Conservation (phyloP, 2,113 vertebrate species). For the Dermatemys mawii region DNA sequence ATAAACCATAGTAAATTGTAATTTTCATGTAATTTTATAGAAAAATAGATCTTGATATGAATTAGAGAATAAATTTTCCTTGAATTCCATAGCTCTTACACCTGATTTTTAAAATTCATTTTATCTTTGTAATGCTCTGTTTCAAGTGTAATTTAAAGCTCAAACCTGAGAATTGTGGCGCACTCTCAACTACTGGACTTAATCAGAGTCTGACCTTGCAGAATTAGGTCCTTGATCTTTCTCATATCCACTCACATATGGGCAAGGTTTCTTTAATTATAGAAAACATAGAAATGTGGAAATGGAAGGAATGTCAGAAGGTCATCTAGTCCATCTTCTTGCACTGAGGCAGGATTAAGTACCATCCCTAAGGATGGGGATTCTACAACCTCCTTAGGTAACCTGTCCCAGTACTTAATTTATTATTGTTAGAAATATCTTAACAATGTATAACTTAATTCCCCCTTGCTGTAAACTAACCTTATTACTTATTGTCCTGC, state of each 20-base stretch:
- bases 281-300: not conserved
- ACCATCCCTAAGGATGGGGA: not conserved
- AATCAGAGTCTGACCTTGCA: not conserved
- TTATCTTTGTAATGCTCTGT: constrained; percentile 29
- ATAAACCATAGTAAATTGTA: constrained; percentile 15
- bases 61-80: constrained; percentile 33
- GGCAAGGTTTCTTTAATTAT: not conserved
- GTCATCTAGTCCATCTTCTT: not conserved
- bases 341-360: not conserved
- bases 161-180: not conserved
- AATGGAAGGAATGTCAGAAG: not conserved
- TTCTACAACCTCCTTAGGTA: not conserved
- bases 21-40: constrained; percentile 29
- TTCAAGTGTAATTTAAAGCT: constrained; percentile 24
- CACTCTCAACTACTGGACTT: constrained; percentile 18
- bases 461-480: not conserved
- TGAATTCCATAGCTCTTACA: constrained; percentile 2
- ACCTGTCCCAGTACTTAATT: not conserved
- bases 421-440: not conserved
- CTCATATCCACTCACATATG: not conserved
- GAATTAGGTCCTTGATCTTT: not conserved
- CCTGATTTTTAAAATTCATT: constrained; percentile 31
- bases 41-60: constrained; percentile 27
- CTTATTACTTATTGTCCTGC: not conserved
- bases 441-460: not conserved